A percentile compares a stretch with the other conserved stretches of the same genome.
These are phyloP conservation scores for Prunella himalayana DNA, from an alignment of 2,113 vertebrate genomes.

Conservation along the genomic window DNA sequence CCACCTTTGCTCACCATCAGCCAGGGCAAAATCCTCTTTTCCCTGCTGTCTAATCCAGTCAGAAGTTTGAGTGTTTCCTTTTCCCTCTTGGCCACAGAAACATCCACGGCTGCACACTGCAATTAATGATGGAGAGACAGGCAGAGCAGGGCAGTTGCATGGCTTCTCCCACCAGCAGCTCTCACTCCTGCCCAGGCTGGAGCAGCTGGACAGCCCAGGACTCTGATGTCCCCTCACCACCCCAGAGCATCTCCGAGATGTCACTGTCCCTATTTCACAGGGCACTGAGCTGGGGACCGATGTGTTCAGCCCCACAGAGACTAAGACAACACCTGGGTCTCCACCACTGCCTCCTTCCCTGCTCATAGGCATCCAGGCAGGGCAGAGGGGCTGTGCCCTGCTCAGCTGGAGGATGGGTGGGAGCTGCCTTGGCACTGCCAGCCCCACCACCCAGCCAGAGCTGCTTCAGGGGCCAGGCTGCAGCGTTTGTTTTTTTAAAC, in stretches of 20 bases:
- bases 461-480: background rate
- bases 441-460: background rate
- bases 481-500: background rate
- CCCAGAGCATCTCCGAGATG: background rate
- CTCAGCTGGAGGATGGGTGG: background rate
- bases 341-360: accelerated
- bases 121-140: no score
- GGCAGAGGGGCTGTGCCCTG: background rate
- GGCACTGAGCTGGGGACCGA: background rate
- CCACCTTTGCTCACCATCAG: background rate
- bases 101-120: accelerated
- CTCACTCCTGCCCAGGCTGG: background rate
- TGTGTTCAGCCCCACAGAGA: background rate
- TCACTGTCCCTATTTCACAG: accelerated
- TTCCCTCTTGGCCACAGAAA: background rate
- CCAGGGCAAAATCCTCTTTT: background rate
- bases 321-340: accelerated
- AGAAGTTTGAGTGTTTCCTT: background rate
- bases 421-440: background rate
- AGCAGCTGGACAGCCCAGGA: background rate
- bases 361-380: accelerated
- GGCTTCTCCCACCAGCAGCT: background rate
- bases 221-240: background rate
- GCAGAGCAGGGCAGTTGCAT: background rate
- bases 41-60: background rate